phyloP scores from a whole-genome alignment of 2,888 invertebrate species.

The Neoscelio sp. region DNA sequence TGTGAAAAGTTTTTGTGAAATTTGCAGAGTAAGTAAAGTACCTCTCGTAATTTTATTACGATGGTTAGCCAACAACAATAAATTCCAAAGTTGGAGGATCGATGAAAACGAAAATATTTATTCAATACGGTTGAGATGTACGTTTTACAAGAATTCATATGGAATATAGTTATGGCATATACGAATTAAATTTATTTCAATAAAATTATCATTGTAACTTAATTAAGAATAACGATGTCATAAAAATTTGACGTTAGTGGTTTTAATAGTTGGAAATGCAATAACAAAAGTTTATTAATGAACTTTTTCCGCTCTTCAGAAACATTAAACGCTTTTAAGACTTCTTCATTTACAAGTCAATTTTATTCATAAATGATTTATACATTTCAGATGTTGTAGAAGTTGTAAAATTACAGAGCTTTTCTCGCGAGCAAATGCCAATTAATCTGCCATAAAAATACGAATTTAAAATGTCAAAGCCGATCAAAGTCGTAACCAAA shows the following conservation, averaged over 20 bases:
- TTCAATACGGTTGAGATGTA: constrained; percentile 45
- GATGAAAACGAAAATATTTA: constrained; percentile 61
- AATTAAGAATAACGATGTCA: neutral
- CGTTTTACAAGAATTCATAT: constrained; percentile 16
- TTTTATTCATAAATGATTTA: constrained; percentile 27
- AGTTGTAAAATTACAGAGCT: constrained; percentile 24
- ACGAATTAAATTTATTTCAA: too few species aligned
- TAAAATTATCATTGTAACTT: constrained; percentile 10
- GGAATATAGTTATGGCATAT: too few species aligned
- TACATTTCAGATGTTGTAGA: neutral
- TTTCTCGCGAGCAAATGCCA: constrained; percentile 9
- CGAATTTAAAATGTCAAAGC: too few species aligned
- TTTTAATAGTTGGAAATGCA: neutral
- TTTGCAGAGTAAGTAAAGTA: constrained; percentile 43
- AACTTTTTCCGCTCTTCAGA: constrained; percentile 10
- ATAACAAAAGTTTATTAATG: neutral
- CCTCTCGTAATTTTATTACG: constrained; percentile 57
- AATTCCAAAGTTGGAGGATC: constrained; percentile 49
- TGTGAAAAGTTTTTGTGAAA: constrained; percentile 41
- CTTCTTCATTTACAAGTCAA: constrained; percentile 3
- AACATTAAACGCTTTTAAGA: constrained; percentile 3
- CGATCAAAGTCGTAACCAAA: too few species aligned
- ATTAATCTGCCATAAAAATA: constrained; percentile 25
- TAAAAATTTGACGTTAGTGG: neutral
- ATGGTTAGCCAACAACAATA: constrained; percentile 59